Evolutionary conservation across 2,113 vertebrate species (phyloP), one percentile per base, ranked within the genome.

Genomic region (Pangasianodon gigas): DNA sequence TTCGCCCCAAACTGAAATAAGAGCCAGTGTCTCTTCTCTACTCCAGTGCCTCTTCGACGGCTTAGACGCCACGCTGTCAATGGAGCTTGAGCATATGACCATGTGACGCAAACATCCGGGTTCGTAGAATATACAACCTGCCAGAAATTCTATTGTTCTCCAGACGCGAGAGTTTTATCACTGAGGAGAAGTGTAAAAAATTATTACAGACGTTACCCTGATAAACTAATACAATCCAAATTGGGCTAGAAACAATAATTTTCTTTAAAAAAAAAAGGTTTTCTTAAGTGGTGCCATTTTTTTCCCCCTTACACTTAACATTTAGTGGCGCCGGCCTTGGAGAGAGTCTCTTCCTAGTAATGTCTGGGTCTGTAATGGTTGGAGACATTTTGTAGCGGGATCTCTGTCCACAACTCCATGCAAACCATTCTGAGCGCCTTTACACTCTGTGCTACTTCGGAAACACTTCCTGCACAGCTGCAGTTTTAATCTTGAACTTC

Each of bases 401-500:
- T 46, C 71, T 75, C 71, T 44, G 71, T 21, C 74, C 41, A 1
- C 21, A 5, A 3, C 19, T 46, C 41, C 37, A 21, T 44, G 16
- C 18, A 71, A 71, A 69, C 11, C 8, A 14, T 13, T 81, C 48
- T 54, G 21, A 26, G 26, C 5, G 14, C 13, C 46, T 26, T 46
- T 13, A 24, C 21, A 85, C 84, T 86, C 84, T 91, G 87, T 67
- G 71, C 44, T 6, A 29, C 18, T 14, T 87, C 52, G 46, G 18
- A 84, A 84, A 86, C 18, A 74, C 54, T 87, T 94, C 92, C 93
- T 94, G 89, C 85, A 90, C 92, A 94, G 90, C 88, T 94, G 93
- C 80, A 51, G 83, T 29, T 92, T 46, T 29, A 54, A 93, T 92
- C 92, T 14, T 14, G 41, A 80, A 65, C 89, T 85, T 86, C 88